Evolutionary conservation across 2,113 vertebrate genomes (phyloP).

Genomic region (Phaetusa simplex): DNA sequence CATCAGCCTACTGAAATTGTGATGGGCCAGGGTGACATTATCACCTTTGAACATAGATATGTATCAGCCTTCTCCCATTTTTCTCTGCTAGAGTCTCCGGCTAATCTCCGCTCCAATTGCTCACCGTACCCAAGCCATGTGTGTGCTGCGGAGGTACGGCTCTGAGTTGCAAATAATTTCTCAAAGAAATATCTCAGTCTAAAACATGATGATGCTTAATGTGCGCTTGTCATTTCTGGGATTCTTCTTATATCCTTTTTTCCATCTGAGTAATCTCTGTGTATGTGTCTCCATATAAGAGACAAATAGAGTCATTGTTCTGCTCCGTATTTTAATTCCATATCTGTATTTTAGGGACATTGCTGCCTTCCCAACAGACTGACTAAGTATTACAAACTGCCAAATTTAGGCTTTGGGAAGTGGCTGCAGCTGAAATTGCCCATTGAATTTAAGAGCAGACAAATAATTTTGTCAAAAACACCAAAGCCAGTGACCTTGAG

Average conservation of each 20-base stretch:
- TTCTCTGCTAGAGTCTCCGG: slow-evolving; percentile 40
- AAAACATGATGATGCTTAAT: slow-evolving; percentile 55
- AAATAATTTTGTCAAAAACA: slow-evolving; percentile 46
- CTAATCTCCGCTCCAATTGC: slow-evolving; percentile 19
- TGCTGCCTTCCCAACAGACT: slow-evolving; percentile 51
- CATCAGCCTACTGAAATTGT: slow-evolving; percentile 49
- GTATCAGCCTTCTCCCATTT: slow-evolving; percentile 36
- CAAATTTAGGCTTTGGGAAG: slow-evolving; percentile 54
- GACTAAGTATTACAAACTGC: slow-evolving; percentile 50
- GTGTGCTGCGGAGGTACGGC: background rate
- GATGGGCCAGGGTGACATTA: slow-evolving; percentile 52
- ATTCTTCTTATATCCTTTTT: slow-evolving; percentile 55
- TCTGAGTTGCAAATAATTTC: slow-evolving; percentile 38
- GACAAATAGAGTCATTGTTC: slow-evolving; percentile 55
- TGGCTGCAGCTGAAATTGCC: slow-evolving; percentile 47
- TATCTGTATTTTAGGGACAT: slow-evolving; percentile 55
- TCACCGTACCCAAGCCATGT: slow-evolving; percentile 20
- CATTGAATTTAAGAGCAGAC: slow-evolving; percentile 36
- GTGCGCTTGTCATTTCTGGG: slow-evolving; percentile 41
- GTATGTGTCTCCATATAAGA: slow-evolving; percentile 54
- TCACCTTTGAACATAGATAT: slow-evolving; percentile 51
- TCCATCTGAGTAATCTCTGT: slow-evolving; percentile 57
- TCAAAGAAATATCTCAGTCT: slow-evolving; percentile 55
- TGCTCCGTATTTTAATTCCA: slow-evolving; percentile 50
- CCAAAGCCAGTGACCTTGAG: slow-evolving; percentile 34